These are phyloP conservation scores for Rhagoletis zephyria DNA, from an alignment of 1,140 invertebrate species.

Conservation along the genomic window DNA sequence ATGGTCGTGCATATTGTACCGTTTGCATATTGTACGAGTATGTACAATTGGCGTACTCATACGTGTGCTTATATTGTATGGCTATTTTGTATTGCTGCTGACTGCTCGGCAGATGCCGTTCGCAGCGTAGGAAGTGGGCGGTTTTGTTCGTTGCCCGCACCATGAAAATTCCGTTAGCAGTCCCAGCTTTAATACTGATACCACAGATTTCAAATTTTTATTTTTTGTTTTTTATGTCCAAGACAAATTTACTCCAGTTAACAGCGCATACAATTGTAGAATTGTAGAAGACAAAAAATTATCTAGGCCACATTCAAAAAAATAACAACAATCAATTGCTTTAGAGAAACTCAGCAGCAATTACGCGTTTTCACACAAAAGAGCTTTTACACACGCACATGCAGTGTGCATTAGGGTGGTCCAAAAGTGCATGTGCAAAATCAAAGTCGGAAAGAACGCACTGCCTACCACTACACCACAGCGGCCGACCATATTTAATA, in stretches of 20 bases:
- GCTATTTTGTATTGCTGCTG: neutral
- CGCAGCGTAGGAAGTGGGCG: constrained; percentile 29
- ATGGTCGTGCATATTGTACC: constrained; percentile 13
- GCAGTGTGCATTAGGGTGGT: too few species aligned
- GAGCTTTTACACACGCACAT: neutral
- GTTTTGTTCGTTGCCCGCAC: constrained; percentile 3
- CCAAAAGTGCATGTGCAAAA: too few species aligned
- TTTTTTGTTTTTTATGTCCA: neutral
- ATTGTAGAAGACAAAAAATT: neutral
- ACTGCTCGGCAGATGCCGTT: neutral
- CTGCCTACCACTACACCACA: too few species aligned
- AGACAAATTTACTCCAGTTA: neutral
- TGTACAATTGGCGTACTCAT: too few species aligned
- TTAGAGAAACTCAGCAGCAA: neutral
- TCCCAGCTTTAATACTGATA: neutral
- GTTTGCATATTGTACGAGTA: neutral
- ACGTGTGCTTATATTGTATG: too few species aligned
- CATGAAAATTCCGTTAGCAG: constrained; percentile 15
- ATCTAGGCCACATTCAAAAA: neutral
- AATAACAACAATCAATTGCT: neutral
- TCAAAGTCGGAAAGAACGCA: too few species aligned
- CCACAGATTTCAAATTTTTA: neutral
- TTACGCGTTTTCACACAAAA: neutral
- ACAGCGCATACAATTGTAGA: neutral
- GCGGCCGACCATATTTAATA: too few species aligned